Evolutionary conservation across 1,140 invertebrate genomes (phyloP).

Genomic region (Conus betulinus): DNA sequence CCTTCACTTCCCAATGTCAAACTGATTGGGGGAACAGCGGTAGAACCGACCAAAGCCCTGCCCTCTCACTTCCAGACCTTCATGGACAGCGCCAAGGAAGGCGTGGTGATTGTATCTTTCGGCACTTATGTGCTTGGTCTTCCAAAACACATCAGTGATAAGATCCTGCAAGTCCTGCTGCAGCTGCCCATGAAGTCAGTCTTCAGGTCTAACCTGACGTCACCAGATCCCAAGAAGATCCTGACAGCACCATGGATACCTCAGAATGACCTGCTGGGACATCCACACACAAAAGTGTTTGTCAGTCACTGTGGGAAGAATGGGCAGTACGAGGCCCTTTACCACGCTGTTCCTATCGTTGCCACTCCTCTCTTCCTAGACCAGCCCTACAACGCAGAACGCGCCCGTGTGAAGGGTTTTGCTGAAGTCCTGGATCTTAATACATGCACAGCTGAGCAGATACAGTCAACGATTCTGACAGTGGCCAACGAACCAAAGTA

Average conservation of each 20-base stretch:
- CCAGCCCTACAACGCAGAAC: slow-evolving; percentile 77
- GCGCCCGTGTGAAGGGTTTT: slow-evolving; percentile 67
- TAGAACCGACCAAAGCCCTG: slow-evolving; percentile 29
- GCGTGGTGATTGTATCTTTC: slow-evolving; percentile 51
- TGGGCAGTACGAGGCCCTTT: slow-evolving; percentile 85
- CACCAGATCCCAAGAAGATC: slow-evolving; percentile 80
- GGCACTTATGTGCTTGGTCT: slow-evolving; percentile 42
- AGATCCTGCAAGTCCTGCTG: slow-evolving; percentile 41
- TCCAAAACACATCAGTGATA: slow-evolving; percentile 31
- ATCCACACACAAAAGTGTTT: slow-evolving; percentile 78
- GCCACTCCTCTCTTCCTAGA: slow-evolving; percentile 85
- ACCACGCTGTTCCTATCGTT: slow-evolving; percentile 85
- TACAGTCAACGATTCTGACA: slow-evolving; percentile 55
- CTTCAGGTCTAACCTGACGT: slow-evolving; percentile 24
- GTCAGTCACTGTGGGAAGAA: slow-evolving; percentile 86
- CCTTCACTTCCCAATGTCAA: slow-evolving; percentile 50
- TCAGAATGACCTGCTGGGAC: slow-evolving; percentile 87
- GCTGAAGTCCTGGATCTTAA: slow-evolving; percentile 58
- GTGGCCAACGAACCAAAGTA: slow-evolving; percentile 42
- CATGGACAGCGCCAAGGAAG: slow-evolving; percentile 44
- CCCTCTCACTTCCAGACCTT: slow-evolving; percentile 33
- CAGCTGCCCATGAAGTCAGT: slow-evolving; percentile 30
- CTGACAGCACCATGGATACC: slow-evolving; percentile 86
- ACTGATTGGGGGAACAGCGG: slow-evolving; percentile 44
- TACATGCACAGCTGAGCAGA: slow-evolving; percentile 44